These are phyloP conservation scores for Kuschelorhynchus macadamiae DNA, from an alignment of 2,888 invertebrate genomes.

Conservation along the genomic window DNA sequence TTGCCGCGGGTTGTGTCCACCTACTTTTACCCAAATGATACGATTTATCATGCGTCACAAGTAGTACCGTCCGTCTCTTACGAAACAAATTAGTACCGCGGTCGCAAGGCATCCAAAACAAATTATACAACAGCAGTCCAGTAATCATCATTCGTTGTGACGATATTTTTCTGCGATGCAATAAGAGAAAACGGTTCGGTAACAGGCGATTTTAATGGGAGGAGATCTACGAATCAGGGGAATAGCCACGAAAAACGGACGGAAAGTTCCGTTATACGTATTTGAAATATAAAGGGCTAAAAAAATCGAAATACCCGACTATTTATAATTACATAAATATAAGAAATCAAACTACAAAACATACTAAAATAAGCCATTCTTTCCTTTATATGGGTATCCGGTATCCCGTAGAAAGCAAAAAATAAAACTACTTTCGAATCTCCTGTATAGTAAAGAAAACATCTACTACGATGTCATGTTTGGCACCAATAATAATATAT, in stretches of 20 bases:
- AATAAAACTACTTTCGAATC: too few species aligned
- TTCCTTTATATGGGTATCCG: too few species aligned
- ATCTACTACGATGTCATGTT: too few species aligned
- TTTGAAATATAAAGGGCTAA: too few species aligned
- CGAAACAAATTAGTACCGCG: slow-evolving; percentile 35
- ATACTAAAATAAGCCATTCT: too few species aligned
- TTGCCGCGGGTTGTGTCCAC: background rate
- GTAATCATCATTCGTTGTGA: slow-evolving; percentile 14
- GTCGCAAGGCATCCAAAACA: slow-evolving; percentile 41
- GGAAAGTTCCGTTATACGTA: too few species aligned
- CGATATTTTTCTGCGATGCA: slow-evolving; percentile 30
- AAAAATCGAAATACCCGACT: too few species aligned
- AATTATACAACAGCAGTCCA: slow-evolving; percentile 32
- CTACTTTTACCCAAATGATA: slow-evolving; percentile 31
- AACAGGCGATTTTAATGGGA: slow-evolving; percentile 17
- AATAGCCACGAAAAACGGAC: background rate
- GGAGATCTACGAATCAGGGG: slow-evolving; percentile 26
- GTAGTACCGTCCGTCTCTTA: slow-evolving; percentile 28
- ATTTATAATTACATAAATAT: too few species aligned
- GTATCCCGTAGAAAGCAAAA: too few species aligned
- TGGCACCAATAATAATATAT: too few species aligned
- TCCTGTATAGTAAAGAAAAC: too few species aligned
- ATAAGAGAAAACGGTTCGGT: slow-evolving; percentile 18
- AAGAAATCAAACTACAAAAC: too few species aligned
- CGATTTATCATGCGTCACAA: slow-evolving; percentile 24